Conservation (phyloP, 2,113 vertebrate species). For the Chionis minor region DNA sequence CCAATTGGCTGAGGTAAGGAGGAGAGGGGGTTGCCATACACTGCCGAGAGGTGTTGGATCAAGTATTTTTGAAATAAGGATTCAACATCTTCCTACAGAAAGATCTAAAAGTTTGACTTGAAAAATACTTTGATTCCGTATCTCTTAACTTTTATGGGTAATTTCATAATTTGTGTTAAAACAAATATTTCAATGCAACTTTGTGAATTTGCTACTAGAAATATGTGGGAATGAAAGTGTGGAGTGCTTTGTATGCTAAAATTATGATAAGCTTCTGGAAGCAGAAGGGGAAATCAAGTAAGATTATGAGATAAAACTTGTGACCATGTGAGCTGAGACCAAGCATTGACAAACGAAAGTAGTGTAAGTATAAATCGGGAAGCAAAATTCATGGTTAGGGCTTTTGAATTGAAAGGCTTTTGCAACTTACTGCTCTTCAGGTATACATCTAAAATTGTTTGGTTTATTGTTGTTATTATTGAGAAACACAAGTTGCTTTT, state of each 20-base stretch:
- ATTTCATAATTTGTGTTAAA: background rate
- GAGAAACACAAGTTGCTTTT: background rate
- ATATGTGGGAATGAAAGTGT: background rate
- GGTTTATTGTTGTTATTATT: background rate
- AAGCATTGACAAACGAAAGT: background rate
- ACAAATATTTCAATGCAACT: background rate
- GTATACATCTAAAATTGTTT: background rate
- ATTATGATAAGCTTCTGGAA: background rate
- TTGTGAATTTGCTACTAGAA: background rate
- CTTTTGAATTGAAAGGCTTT: background rate
- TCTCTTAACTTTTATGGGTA: background rate
- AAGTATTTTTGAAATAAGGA: background rate
- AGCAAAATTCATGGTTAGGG: background rate
- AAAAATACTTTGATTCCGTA: background rate
- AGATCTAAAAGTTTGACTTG: background rate
- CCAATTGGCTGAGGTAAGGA: background rate
- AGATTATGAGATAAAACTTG: background rate
- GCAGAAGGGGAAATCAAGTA: background rate
- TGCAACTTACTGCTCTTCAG: background rate
- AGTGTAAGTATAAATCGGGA: background rate
- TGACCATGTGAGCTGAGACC: background rate
- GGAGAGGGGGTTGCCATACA: background rate
- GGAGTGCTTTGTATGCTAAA: fast-evolving
- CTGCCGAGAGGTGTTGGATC: background rate
- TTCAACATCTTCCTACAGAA: background rate